These are phyloP conservation scores for Sceloporus tristichus DNA, from an alignment of 2,113 vertebrate genomes.

Conservation along the genomic window DNA sequence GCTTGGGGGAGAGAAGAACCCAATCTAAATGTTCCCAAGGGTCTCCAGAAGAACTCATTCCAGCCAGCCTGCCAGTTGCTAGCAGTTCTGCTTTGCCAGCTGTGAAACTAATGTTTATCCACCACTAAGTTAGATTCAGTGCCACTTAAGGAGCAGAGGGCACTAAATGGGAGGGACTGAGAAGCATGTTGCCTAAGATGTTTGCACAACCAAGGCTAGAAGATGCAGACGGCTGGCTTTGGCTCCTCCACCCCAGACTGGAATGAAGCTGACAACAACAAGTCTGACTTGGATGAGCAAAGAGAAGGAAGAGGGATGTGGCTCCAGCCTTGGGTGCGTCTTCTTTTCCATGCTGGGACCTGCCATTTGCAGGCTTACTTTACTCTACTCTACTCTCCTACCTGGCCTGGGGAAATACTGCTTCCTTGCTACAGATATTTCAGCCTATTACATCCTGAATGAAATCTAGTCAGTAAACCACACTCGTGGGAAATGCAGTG, in stretches of 20 bases:
- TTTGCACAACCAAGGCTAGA: accelerated
- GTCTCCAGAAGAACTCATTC: slow-evolving; percentile 80
- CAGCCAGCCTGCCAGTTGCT: slow-evolving; percentile 78
- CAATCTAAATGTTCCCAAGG: slow-evolving; percentile 78
- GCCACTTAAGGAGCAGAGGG: slow-evolving; percentile 73
- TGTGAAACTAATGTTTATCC: slow-evolving; percentile 87
- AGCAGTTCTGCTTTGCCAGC: slow-evolving; percentile 84
- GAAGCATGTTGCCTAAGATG: accelerated
- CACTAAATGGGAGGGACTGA: slow-evolving; percentile 65
- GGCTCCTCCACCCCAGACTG: accelerated
- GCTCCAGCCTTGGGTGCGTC: background rate
- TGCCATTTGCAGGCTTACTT: background rate
- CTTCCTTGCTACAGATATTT: background rate
- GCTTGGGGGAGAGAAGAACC: slow-evolving; percentile 77
- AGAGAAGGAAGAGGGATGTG: background rate
- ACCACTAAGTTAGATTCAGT: slow-evolving; percentile 75
- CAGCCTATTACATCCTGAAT: too few relatives aligned
- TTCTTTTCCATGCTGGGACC: background rate
- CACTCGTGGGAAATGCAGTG: background rate
- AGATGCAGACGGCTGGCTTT: background rate
- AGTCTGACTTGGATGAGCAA: background rate
- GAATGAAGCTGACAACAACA: background rate
- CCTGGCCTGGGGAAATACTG: background rate
- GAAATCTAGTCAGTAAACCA: background rate
- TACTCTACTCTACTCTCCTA: background rate